Percentiles rank a stretch among this genome's conserved stretches.
Evolutionary conservation across 30 jellyfish, hydroid and myxozoan genomes (phyloP).

Genomic region (Nemopilema nomurai): DNA sequence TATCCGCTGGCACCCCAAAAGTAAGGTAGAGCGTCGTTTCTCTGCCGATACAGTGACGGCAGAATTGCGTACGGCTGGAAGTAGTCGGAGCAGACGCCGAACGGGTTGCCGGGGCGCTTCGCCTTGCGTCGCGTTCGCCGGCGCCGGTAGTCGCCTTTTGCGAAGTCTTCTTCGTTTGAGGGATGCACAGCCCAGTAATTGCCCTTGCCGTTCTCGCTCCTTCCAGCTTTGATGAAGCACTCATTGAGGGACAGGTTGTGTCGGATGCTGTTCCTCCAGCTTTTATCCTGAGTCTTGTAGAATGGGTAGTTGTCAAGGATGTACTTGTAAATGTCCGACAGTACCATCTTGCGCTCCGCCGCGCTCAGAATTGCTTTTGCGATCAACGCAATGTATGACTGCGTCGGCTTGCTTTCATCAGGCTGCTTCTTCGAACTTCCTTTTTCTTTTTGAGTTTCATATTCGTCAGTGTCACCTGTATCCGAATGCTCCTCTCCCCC

Average conservation of each 20-base stretch:
- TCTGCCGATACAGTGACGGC: conserved; percentile 4
- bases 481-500: conserved; percentile 5
- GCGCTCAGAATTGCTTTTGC: conserved; percentile 87
- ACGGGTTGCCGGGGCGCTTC: conserved; percentile 32
- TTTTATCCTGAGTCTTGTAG: conserved; percentile 82
- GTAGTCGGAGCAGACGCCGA: conserved; percentile 51
- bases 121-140: conserved; percentile 79
- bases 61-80: conserved; percentile 18
- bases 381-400: conserved; percentile 83
- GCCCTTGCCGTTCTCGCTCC: conserved; percentile 94
- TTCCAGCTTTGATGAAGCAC: conserved; percentile 85
- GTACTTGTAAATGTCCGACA: conserved; percentile 80
- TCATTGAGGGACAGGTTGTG: conserved; percentile 85
- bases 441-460: neutral
- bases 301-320: conserved; percentile 76
- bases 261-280: conserved; percentile 95
- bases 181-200: conserved; percentile 95
- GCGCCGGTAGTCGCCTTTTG: conserved; percentile 89
- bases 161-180: conserved; percentile 78
- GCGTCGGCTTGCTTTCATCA: conserved; percentile 74
- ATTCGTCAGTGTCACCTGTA: neutral
- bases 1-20: neutral
- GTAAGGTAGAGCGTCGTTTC: neutral
- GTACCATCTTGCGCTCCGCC: conserved; percentile 68
- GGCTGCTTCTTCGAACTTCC: neutral